Percentiles rank a stretch among this genome's conserved stretches.
These are phyloP conservation scores for Bovichtus diacanthus DNA, from an alignment of 2,797 vertebrate genomes.

Conservation along the genomic window DNA sequence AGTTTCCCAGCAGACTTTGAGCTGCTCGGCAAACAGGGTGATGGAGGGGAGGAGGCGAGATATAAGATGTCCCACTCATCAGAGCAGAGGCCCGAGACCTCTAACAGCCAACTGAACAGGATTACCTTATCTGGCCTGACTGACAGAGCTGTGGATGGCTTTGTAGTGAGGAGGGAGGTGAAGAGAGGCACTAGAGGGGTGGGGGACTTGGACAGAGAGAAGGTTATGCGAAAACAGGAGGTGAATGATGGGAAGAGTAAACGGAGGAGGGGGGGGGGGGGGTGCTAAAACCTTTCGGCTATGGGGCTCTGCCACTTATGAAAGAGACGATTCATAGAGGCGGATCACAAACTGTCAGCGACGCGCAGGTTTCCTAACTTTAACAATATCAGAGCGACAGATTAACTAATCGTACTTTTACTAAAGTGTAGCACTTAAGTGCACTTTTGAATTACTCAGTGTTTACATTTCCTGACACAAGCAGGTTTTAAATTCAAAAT, in stretches of 20 bases:
- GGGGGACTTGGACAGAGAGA: conserved; percentile 73
- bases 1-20: conserved; percentile 76
- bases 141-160: conserved; percentile 79
- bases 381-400: conserved; percentile 35
- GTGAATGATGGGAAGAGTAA: conserved; percentile 78
- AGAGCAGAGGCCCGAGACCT: conserved; percentile 72
- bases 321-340: conserved; percentile 84
- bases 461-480: neutral
- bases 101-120: conserved; percentile 81
- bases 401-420: neutral
- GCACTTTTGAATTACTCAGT: neutral
- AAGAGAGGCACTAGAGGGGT: conserved; percentile 71
- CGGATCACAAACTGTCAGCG: conserved; percentile 78
- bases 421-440: neutral
- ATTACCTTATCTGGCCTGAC: conserved; percentile 86
- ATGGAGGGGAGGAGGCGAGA: conserved; percentile 70
- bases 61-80: conserved; percentile 85
- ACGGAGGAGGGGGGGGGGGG: conserved; percentile 66
- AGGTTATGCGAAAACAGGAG: conserved; percentile 74
- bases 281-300: conserved; percentile 69
- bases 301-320: conserved; percentile 69
- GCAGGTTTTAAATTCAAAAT: neutral
- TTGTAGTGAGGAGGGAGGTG: conserved; percentile 80
- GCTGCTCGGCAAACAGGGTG: conserved; percentile 75
- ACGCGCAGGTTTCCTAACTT: conserved; percentile 30